A percentile compares a stretch with the other conserved stretches of the same genome.
Evolutionary conservation across 2,113 vertebrate genomes (phyloP).

Genomic region (Lepidothrix coronata): DNA sequence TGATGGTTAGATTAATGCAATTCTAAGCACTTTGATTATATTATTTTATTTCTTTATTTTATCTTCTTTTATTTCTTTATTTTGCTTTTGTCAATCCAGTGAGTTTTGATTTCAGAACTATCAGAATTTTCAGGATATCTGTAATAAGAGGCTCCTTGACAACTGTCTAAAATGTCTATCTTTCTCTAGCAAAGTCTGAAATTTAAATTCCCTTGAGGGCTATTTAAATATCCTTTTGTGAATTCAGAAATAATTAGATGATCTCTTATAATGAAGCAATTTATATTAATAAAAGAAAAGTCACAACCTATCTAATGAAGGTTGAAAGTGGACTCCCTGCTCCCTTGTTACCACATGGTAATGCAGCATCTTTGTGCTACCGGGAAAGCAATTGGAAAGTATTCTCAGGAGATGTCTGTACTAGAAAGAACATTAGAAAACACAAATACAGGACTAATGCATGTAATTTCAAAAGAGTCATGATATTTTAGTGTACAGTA

Average conservation of each 20-base stretch:
- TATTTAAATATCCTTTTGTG: slow-evolving; percentile 60
- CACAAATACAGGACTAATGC: neutral
- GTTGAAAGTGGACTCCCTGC: neutral
- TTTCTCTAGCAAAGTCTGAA: slow-evolving; percentile 21
- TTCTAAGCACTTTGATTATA: slow-evolving; percentile 50
- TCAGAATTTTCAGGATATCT: neutral
- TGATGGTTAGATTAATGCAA: slow-evolving; percentile 61
- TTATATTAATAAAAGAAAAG: slow-evolving; percentile 65
- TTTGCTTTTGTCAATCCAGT: neutral
- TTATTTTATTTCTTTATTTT: neutral
- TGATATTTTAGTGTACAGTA: neutral
- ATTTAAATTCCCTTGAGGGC: slow-evolving; percentile 19
- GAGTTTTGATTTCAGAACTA: slow-evolving; percentile 31
- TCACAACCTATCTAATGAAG: slow-evolving; percentile 51
- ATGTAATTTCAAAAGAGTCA: neutral
- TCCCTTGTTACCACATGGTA: slow-evolving; percentile 52
- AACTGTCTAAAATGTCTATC: slow-evolving; percentile 14
- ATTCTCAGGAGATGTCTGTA: slow-evolving; percentile 38
- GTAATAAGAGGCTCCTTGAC: neutral
- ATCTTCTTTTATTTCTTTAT: neutral
- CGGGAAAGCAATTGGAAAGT: slow-evolving; percentile 49
- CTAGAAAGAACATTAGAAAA: neutral
- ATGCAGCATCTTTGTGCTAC: slow-evolving; percentile 41
- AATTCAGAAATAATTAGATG: slow-evolving; percentile 73
- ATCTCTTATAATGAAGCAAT: slow-evolving; percentile 69